Base-by-base conservation (phyloP, 2,888 invertebrate genomes). In the Nomada lathburiana region DNA sequence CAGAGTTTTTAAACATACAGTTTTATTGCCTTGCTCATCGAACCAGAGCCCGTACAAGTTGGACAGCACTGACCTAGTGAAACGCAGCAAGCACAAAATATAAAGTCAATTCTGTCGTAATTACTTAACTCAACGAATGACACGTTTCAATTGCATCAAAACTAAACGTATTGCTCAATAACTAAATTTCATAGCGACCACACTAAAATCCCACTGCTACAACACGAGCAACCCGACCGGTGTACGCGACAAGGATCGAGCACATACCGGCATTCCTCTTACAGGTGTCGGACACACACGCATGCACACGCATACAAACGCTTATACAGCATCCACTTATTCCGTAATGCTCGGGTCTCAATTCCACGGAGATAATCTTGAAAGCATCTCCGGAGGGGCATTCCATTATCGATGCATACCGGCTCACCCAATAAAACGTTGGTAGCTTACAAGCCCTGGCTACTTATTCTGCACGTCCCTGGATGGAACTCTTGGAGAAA, bases 361-460 rank as follows among this genome's bases (percentile, higher is more conserved):
- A 79, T 80, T 80, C 62, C 55, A 50, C 50, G n/a, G 55, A 67
- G 80, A 80, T 80, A 80, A 80, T 80, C 80, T 80, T 67, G 69
- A 75, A 73, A 72, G 71, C 53, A 80, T 80, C 59, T 47, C 42
- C 42, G 42, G 16, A 18, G 44, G 52, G 63, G 20, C 63, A 73
- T 73, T 76, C 71, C 75, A 81, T 82, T 83, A 83, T 67, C 82
- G 64, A 73, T 62, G 64, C 76, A 73, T 74, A 74, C 60, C 80
- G 69, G 78, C 65, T 80, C 67, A 67, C 71, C 76, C 78, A 69
- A 83, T 67, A 80, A 76, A 77, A 80, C 42, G 73, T 70, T 77
- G 53, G 80, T 79, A 83, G 82, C 84, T 81, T 87, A 85, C 86
- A 87, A 47, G 85, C 82, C 83, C 85, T 88, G 89, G 79, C 82